These are phyloP conservation scores for Rhagonycha fulva DNA, from an alignment of 2,888 invertebrate genomes.

Conservation along the genomic window DNA sequence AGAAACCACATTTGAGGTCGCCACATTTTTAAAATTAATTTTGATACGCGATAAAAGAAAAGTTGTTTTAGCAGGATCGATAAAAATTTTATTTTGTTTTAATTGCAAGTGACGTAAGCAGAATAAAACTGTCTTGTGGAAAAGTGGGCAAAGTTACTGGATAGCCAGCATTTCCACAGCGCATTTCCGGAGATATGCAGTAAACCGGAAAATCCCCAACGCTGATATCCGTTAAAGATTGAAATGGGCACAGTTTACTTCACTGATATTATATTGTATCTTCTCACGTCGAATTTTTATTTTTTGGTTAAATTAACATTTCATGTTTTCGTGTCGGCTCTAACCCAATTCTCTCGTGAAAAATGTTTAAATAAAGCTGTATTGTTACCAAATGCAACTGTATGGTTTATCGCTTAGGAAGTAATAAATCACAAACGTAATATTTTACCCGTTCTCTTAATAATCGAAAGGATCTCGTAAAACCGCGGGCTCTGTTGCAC, in stretches of 20 bases:
- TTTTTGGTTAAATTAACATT: neutral
- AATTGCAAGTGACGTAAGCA: conserved; percentile 26
- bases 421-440: neutral
- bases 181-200: conserved; percentile 31
- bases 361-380: neutral
- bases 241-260: conserved; percentile 19
- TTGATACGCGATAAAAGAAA: neutral
- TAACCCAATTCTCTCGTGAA: neutral
- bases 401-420: neutral
- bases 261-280: conserved; percentile 10
- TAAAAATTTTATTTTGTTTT: neutral
- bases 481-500: neutral
- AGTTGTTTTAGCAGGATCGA: neutral
- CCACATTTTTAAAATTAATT: neutral
- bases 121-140: conserved; percentile 29
- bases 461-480: neutral
- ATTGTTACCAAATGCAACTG: neutral
- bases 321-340: neutral
- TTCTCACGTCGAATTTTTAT: conserved; percentile 1
- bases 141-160: conserved; percentile 27
- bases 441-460: neutral
- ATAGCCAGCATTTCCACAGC: conserved; percentile 29
- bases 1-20: neutral
- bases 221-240: conserved; percentile 26
- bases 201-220: conserved; percentile 30